Evolutionary conservation across 2,888 invertebrate species (phyloP), one percentile per base, ranked within the genome.

Genomic region (Patella pellucida): DNA sequence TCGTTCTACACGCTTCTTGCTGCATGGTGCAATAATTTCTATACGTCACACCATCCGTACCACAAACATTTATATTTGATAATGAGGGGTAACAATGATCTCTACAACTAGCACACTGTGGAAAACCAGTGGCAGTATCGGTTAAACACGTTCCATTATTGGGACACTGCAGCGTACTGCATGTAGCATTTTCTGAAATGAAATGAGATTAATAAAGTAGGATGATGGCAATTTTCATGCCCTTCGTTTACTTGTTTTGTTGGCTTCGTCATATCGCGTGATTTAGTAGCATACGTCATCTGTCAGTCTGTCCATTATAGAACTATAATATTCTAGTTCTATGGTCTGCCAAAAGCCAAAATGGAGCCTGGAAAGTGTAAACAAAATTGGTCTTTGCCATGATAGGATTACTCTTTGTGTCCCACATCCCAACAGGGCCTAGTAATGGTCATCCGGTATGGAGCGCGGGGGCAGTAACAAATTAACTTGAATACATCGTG

Each of bases 1-100:
- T 95, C 62, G 94, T 94, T 82, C 93, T 92, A 89, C 95, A 95
- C n/a, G 95, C 94, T 86, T 94, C 94, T 89, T 94, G 93, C 87
- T 94, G 93, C 94, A 95, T 94, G 90, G 95, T 94, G 90, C 95
- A 95, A 94, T 95, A 95, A 76, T 94, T 94, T 81, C 92, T 92
- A 89, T 95, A 95, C 41, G 95, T 95, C 84, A 93, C 93, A 89
- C 94, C 94, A 91, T 95, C 95, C 83, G 93, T 93, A 78, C 94
- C 95, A 89, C 95, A 95, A 76, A 95, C 92, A 23, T 11, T 51
- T 27, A 87, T 85, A 11, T 87, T 85, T 52, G 83, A 31, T 9
- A 27, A n/a, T 11, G 72, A 52, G 31, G 54, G 71, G 69, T 76
- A 77, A 79, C 79, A 81, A 67, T 69, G 73, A 75, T 72, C 76